Conservation (phyloP, 1,140 invertebrate species). For the Nylanderia fulva region DNA sequence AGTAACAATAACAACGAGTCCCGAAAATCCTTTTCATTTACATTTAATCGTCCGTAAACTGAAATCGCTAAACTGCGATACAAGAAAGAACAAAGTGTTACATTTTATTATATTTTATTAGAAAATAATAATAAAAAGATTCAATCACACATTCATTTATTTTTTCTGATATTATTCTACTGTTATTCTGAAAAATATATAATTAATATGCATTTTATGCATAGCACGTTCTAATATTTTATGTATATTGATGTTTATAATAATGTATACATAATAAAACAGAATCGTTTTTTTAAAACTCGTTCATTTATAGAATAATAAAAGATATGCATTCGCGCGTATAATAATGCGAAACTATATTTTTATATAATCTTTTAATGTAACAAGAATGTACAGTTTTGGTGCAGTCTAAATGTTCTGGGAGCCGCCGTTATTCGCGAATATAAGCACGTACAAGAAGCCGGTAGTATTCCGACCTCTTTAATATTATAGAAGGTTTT, state of each 20-base stretch:
- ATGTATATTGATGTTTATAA: constrained; percentile 8
- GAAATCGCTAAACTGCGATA: background rate
- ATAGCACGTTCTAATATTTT: constrained; percentile 8
- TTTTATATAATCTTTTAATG: constrained; percentile 41
- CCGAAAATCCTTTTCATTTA: constrained; percentile 45
- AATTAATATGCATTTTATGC: background rate
- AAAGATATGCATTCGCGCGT: background rate
- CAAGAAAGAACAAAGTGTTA: background rate
- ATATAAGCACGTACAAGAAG: constrained; percentile 37
- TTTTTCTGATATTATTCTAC: background rate
- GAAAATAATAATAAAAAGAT: background rate
- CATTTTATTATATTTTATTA: background rate
- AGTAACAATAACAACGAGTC: constrained; percentile 40
- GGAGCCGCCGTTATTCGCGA: constrained; percentile 14
- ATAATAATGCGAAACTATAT: constrained; percentile 23
- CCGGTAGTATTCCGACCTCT: constrained; percentile 58
- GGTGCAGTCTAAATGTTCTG: constrained; percentile 20
- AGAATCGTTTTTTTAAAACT: constrained; percentile 13
- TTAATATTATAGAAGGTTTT: constrained; percentile 78
- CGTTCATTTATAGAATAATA: background rate
- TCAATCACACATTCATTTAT: constrained; percentile 1
- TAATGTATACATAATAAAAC: background rate
- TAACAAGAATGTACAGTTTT: constrained; percentile 24
- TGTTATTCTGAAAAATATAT: background rate
- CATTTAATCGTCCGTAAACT: background rate